These are phyloP conservation scores for Xenopus tropicalis DNA, from an alignment of 2,113 vertebrate genomes.

Conservation along the genomic window UCB_Xtro_10.0 CM004443.2:39080001-39080500, in stretches of 20 bases:
- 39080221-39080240: conserved; percentile 7
- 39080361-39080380: background rate
- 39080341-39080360: conserved; percentile 45
- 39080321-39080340: no score
- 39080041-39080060: background rate
- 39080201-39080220: conserved; percentile 7
- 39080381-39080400: no score
- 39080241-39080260: conserved; percentile 10
- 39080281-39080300: conserved; percentile 2
- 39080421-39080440: no score
- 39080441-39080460: no score
- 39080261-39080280: conserved; percentile 18
- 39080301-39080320: no score
- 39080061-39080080: conserved; percentile 10
- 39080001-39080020: background rate
- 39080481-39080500: no score
- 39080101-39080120: conserved; percentile 15
- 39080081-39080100: background rate
- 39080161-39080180: conserved; percentile 26
- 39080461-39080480: no score
- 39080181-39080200: conserved; percentile 29
- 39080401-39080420: no score
- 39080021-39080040: background rate
- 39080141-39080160: conserved; percentile 11
- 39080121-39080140: conserved; percentile 4